Evolutionary conservation across 2,797 vertebrate genomes (phyloP).

Genomic region (Muraenolepis orangiensis): DNA sequence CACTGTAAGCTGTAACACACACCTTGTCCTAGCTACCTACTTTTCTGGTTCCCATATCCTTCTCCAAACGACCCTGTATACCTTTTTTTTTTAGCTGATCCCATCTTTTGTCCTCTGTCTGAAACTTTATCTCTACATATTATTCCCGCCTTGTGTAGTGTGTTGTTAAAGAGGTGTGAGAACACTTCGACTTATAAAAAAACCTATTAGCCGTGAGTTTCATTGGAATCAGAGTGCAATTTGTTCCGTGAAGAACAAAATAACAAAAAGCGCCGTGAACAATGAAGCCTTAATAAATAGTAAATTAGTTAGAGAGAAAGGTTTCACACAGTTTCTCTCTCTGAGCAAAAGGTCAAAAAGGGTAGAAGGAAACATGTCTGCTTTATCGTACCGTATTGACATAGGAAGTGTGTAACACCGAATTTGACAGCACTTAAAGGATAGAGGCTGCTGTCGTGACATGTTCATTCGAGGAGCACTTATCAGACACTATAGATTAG

Average conservation of each 20-base stretch:
- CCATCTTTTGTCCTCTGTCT: conserved; percentile 50
- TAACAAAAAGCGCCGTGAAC: not conserved
- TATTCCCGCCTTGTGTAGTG: conserved; percentile 46
- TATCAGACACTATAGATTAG: not conserved
- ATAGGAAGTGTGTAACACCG: not conserved
- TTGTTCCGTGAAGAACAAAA: conserved; percentile 14
- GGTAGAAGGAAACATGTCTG: not conserved
- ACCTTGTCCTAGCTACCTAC: conserved; percentile 10
- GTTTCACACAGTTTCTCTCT: not conserved
- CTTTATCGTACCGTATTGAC: not conserved
- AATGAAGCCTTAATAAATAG: not conserved
- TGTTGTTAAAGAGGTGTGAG: conserved; percentile 57
- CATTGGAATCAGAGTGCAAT: conserved; percentile 34
- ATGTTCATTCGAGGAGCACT: not conserved
- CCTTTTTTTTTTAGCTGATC: conserved; percentile 13
- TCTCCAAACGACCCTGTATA: conserved; percentile 7
- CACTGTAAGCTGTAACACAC: conserved; percentile 18
- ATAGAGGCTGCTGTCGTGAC: not conserved
- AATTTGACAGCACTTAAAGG: not conserved
- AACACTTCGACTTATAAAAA: conserved; percentile 41
- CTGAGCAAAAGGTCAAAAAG: not conserved
- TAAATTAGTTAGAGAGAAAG: not conserved
- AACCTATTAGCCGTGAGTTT: conserved; percentile 24
- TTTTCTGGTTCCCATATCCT: conserved; percentile 10
- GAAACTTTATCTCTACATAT: conserved; percentile 60